Percentiles rank a stretch among this genome's conserved stretches.
These are phyloP conservation scores for Microplitis deprimator DNA, from an alignment of 2,888 invertebrate genomes.

Conservation along the genomic window DNA sequence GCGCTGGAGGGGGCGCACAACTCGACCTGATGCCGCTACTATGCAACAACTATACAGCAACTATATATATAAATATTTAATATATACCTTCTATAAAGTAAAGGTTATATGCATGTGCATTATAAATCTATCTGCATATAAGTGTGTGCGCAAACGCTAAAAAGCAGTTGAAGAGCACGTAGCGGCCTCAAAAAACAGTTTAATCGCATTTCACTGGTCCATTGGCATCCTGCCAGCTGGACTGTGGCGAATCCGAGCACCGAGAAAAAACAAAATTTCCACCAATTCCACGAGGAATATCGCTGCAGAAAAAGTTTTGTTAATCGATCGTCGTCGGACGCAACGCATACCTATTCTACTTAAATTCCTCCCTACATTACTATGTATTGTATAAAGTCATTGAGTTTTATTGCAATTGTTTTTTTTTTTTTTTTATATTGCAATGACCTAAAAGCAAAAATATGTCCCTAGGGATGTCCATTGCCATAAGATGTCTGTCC, in stretches of 20 bases:
- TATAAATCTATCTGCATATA: background rate
- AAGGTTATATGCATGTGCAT: background rate
- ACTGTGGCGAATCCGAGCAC: conserved; percentile 32
- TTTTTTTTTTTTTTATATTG: too few relatives aligned
- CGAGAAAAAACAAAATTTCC: conserved; percentile 53
- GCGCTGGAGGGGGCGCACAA: too few relatives aligned
- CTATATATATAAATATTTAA: too few relatives aligned
- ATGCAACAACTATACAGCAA: too few relatives aligned
- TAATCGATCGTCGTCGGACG: conserved; percentile 11
- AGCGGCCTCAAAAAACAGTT: conserved; percentile 39
- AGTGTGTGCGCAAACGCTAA: background rate
- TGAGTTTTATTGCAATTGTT: background rate
- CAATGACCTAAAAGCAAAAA: background rate
- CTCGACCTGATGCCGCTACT: too few relatives aligned
- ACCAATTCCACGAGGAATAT: conserved; percentile 30
- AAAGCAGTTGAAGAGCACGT: background rate
- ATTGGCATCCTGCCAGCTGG: conserved; percentile 53
- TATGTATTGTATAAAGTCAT: background rate
- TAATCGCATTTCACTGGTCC: conserved; percentile 52
- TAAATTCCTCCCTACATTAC: conserved; percentile 29
- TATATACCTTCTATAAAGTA: too few relatives aligned
- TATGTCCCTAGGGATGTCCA: background rate
- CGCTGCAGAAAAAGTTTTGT: background rate
- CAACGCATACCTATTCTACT: conserved; percentile 36
- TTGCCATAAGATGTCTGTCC: too few relatives aligned